Percentiles rank a stretch among this genome's conserved stretches.
Evolutionary conservation across 2,113 vertebrate species (phyloP).

Genomic region (Perognathus longimembris): DNA sequence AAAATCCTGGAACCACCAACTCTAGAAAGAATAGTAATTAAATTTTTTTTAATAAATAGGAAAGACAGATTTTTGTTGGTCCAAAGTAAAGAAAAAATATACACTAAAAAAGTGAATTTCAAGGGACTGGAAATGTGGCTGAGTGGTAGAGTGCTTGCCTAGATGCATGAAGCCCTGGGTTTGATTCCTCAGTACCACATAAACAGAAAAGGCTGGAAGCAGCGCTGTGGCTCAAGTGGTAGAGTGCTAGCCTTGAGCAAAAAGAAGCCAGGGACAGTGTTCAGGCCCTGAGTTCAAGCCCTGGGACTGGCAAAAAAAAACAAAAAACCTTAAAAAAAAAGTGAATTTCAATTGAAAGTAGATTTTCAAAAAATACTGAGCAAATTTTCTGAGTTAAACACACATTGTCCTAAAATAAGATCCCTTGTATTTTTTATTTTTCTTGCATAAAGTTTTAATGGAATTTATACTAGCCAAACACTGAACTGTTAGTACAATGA

Average conservation of each 20-base stretch:
- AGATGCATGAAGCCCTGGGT: too few species aligned
- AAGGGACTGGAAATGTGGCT: too few species aligned
- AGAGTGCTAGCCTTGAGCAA: too few species aligned
- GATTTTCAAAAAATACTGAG: background rate
- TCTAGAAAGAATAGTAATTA: conserved; percentile 80
- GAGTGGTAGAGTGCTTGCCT: too few species aligned
- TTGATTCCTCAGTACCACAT: too few species aligned
- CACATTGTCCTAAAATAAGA: background rate
- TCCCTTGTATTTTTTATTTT: background rate
- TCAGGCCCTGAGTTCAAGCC: too few species aligned
- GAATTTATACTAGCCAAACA: conserved; percentile 20
- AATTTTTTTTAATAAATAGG: background rate
- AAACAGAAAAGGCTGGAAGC: too few species aligned
- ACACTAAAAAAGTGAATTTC: background rate
- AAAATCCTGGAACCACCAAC: conserved; percentile 76
- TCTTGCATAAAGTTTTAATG: conserved; percentile 14
- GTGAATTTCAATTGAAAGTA: conserved; percentile 22
- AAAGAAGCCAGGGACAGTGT: too few species aligned
- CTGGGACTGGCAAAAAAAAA: too few species aligned
- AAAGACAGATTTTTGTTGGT: conserved; percentile 22
- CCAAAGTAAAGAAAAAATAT: conserved; percentile 35
- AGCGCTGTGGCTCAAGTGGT: too few species aligned
- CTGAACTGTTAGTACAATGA: conserved; percentile 41
- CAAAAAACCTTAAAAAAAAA: too few species aligned
- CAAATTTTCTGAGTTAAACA: conserved; percentile 22